Base-by-base conservation (phyloP, 2,113 vertebrate genomes). In the Orientallactaga bullata region DNA sequence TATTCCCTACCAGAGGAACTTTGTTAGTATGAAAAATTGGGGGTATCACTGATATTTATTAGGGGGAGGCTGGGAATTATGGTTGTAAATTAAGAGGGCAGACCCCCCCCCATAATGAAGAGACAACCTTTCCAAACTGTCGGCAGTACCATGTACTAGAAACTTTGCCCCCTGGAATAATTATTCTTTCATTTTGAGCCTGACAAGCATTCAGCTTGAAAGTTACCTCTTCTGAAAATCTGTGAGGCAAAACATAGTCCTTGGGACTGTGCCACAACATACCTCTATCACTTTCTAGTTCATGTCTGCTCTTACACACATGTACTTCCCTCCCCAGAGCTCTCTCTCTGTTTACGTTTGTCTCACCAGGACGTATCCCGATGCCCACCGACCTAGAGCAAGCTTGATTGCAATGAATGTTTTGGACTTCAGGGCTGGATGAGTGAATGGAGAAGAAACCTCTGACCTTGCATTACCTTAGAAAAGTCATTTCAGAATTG, bases 191-290 rank as follows among this genome's bases (percentile, higher is more conserved):
- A 30, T 32, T 84, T 55, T 51, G 51, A 76, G 30, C 4, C 58
- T 72, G 17, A 35, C 4, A 68, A 32, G 60, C 30, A 35, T 0
- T 4, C 2, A 39, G 60, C 10, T 66, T 85, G 32, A 51, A 88
- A 55, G 35, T 66, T 81, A 78, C 35, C 30, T 61, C 13, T 47
- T 95, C 60, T 86, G 66, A 74, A 71, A 88, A 18, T 92, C 35
- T 69, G 86, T 35, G 39, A 88, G 39, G 32, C 17, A 58, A 20
- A 74, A 72, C 28, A 77, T 23, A 5, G 42, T 28, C 10, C 30
- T 81, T 13, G 5, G 28, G 51, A 69, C 21, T n/a, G 10, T 21
- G 7, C 21, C 12, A 21, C 3, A 32, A 72, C 74, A 91, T 1
- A 78, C 9, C 35, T 72, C 32, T 60, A 3, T 6, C 69, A 65